Evolutionary conservation across 2,888 invertebrate species (phyloP).

Genomic region (Cactoblastis cactorum): DNA sequence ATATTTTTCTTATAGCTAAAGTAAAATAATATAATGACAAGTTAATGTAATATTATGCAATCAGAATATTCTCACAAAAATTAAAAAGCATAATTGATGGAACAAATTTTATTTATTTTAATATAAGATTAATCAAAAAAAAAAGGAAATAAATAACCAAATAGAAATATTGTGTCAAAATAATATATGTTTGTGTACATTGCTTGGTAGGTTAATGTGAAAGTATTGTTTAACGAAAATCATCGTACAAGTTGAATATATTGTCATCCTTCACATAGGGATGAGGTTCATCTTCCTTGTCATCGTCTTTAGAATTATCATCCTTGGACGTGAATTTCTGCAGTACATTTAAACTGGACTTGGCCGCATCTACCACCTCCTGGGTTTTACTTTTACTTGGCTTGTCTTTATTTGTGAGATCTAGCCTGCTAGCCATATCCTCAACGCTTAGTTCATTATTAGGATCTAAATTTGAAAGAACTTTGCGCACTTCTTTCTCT

Average conservation of each 20-base stretch:
- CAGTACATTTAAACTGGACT: conserved; percentile 22
- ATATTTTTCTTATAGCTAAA: no score
- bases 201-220: neutral
- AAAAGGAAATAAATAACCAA: no score
- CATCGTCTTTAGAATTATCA: neutral
- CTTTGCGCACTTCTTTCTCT: conserved; percentile 34
- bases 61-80: no score
- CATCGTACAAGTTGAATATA: conserved; percentile 16
- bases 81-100: no score
- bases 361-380: conserved; percentile 19
- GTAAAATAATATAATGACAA: no score
- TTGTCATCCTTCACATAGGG: conserved; percentile 20
- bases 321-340: neutral
- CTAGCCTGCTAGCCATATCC: conserved; percentile 31
- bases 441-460: conserved; percentile 31
- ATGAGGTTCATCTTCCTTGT: conserved; percentile 11
- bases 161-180: no score
- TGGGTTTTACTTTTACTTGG: conserved; percentile 16
- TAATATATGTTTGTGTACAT: neutral
- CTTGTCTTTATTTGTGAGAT: conserved; percentile 25
- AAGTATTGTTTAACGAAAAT: conserved; percentile 14
- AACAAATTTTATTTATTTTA: no score
- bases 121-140: no score
- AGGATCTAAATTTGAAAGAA: conserved; percentile 31
- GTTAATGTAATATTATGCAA: no score